These are phyloP conservation scores for Tricholauxania praeusta DNA, from an alignment of 2,888 invertebrate genomes.

Conservation along the genomic window DNA sequence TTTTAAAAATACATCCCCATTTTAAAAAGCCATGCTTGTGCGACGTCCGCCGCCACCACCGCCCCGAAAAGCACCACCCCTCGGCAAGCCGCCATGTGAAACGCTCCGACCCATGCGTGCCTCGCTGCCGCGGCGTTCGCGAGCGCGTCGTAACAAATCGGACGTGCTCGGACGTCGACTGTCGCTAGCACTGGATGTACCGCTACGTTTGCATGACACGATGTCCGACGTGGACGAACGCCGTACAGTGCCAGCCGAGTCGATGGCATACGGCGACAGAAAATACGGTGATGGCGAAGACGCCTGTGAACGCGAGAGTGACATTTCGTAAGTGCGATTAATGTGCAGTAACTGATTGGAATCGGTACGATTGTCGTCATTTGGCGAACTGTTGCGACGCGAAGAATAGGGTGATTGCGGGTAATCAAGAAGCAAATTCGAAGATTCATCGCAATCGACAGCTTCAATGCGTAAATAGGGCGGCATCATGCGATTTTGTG, in stretches of 20 bases:
- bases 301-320: conserved; percentile 56
- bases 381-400: conserved; percentile 56
- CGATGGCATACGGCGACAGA: conserved; percentile 61
- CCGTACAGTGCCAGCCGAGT: conserved; percentile 55
- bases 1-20: background rate
- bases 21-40: conserved; percentile 67
- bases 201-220: conserved; percentile 58
- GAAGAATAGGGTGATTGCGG: conserved; percentile 63
- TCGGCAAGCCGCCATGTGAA: conserved; percentile 64
- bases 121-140: conserved; percentile 66
- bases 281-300: conserved; percentile 62
- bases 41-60: conserved; percentile 59
- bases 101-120: conserved; percentile 66
- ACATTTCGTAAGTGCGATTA: conserved; percentile 51
- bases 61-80: conserved; percentile 57
- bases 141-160: conserved; percentile 64
- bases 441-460: conserved; percentile 61
- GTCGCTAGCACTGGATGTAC: conserved; percentile 54
- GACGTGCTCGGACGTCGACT: conserved; percentile 66
- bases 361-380: conserved; percentile 57
- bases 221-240: conserved; percentile 68
- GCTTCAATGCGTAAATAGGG: conserved; percentile 65
- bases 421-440: conserved; percentile 61
- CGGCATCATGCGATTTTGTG: conserved; percentile 54
- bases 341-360: conserved; percentile 56